phyloP scores from a whole-genome alignment of 2,113 vertebrate genomes.

The Myrmecophaga tridactyla region DNA sequence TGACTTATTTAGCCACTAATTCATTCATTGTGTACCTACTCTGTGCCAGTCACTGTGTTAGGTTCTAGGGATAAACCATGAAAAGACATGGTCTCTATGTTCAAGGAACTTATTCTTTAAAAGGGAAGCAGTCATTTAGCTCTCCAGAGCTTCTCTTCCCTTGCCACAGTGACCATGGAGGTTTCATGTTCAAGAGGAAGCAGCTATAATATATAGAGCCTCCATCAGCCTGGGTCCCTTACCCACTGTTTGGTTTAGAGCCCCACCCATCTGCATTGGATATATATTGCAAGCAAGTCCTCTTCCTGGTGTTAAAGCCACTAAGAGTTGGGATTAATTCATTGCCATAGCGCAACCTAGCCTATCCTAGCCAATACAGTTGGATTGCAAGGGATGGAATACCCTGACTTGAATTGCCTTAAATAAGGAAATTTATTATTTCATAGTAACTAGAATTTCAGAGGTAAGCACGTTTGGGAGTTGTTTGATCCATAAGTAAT shows the following conservation, averaged over 20 bases:
- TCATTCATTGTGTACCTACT: neutral
- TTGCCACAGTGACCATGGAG: neutral
- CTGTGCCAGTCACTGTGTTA: neutral
- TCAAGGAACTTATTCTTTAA: neutral
- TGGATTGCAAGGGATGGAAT: neutral
- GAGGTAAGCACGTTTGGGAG: neutral
- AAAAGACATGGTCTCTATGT: neutral
- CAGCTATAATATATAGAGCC: neutral
- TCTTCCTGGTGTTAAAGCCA: neutral
- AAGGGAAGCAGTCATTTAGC: neutral
- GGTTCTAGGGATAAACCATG: neutral
- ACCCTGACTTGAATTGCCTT: neutral
- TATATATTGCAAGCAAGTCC: neutral
- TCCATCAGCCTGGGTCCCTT: neutral
- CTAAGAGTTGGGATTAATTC: neutral
- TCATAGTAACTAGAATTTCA: neutral
- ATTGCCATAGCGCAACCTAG: neutral
- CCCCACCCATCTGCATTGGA: neutral
- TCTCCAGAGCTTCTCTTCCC: neutral
- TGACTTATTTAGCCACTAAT: neutral
- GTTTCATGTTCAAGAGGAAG: neutral
- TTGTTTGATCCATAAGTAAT: neutral
- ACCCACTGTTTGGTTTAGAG: neutral
- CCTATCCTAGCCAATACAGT: neutral
- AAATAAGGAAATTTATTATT: neutral